Evolutionary conservation across 2,888 invertebrate species (phyloP).

Genomic region (Podotricha telesiphe): DNA sequence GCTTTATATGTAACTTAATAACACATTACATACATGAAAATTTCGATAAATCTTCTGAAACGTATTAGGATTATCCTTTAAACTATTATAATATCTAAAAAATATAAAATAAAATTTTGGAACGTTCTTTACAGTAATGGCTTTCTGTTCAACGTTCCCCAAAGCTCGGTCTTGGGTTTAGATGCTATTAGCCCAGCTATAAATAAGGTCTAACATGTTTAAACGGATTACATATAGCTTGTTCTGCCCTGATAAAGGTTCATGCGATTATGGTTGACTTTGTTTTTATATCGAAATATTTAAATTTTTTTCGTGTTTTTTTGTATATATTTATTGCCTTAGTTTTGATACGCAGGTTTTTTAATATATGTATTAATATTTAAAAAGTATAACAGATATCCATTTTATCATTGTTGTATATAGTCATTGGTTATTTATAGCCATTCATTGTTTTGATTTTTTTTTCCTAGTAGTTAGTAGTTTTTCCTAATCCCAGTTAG

Average conservation of each 20-base stretch:
- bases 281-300: slow-evolving; percentile 30
- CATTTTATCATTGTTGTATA: no score
- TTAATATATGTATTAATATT: no score
- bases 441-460: no score
- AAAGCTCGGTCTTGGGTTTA: slow-evolving; percentile 63
- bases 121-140: slow-evolving; percentile 36
- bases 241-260: slow-evolving; percentile 75
- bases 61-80: no score
- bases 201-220: slow-evolving; percentile 79
- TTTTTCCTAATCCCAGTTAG: no score
- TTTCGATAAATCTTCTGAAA: neutral
- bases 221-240: slow-evolving; percentile 77
- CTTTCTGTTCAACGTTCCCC: slow-evolving; percentile 54
- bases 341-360: neutral
- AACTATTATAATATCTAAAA: neutral
- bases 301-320: slow-evolving; percentile 13
- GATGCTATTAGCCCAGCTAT: slow-evolving; percentile 76
- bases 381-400: no score
- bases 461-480: no score
- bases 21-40: no score
- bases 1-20: no score
- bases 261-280: slow-evolving; percentile 43
- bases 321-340: neutral
- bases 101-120: slow-evolving; percentile 23
- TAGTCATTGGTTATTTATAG: no score